Evolutionary conservation across 1,140 invertebrate genomes (phyloP), one percentile per base, ranked within the genome.

Genomic region (Drosophila nikananu): DNA sequence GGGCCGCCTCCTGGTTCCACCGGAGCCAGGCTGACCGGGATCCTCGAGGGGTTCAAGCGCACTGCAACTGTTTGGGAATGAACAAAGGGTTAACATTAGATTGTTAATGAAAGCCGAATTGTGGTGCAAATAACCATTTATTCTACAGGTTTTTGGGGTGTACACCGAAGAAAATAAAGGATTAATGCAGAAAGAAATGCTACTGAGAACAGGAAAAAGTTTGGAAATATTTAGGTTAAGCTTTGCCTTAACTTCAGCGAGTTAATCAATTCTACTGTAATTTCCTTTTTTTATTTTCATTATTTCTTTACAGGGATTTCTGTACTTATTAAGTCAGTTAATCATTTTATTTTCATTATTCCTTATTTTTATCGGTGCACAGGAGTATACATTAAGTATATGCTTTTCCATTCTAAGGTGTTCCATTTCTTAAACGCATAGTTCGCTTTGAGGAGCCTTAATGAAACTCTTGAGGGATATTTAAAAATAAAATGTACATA

Each of bases 1-100:
- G 32, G 74, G 60, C 5, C 78, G 65, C 44, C 78, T 86, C 32
- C 72, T 66, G 39, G 61, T 58, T 30, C 55, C 80, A n/a, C 70
- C 60, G 32, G 64, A 9, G 27, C 66, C 60, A 23, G 64, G 15
- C 25, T 60, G 75, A 21, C n/a, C 32, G 25, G 35, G 27, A 23
- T 72, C 64, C n/a, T 65, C 66, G 46, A 58, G 30, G n/a, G 63
- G 81, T 23, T 89, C 84, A 37, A 84, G 63, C 15, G 84, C 55
- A 79, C 80, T 87, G 80, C 80, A 89, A 64, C 84, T 89, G 57
- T 57, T 12, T n/a, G 15, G 7, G 21, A 10, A 13, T 21, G 1
- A 39, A 5, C 5, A n/a, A 32, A 13, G 42, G 19, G 12, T 54
- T 35, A 35, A 2, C 9, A 15, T 30, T 57, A 60, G 0, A 9